Evolutionary conservation across 2,113 vertebrate genomes (phyloP).

Genomic region (Chiloscyllium plagiosum): DNA sequence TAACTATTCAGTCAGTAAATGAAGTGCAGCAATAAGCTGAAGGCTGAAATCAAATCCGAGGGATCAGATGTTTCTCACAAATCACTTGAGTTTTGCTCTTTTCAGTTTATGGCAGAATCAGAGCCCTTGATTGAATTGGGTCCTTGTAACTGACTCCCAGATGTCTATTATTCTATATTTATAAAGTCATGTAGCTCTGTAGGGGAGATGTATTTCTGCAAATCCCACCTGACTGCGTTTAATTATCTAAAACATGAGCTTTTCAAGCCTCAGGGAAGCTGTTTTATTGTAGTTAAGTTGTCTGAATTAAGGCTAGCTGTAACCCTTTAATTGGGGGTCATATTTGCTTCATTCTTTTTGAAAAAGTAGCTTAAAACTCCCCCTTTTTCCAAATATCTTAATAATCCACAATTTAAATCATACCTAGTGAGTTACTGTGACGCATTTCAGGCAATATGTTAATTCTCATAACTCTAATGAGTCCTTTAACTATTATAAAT

Average conservation of each 20-base stretch:
- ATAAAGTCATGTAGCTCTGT: conserved; percentile 27
- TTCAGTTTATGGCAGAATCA: not conserved
- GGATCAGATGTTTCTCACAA: not conserved
- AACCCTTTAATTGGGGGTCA: not conserved
- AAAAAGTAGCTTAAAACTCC: not conserved
- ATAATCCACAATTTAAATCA: not conserved
- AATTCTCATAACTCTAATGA: not conserved
- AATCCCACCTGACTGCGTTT: conserved; percentile 27
- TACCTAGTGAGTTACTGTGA: not conserved
- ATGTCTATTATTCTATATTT: conserved; percentile 31
- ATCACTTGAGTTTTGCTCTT: conserved; percentile 14
- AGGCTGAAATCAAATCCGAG: not conserved
- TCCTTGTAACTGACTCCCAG: conserved; percentile 19
- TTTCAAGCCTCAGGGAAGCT: conserved; percentile 19
- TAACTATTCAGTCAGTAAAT: not conserved
- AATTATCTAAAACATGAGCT: conserved; percentile 35
- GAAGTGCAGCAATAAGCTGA: conserved; percentile 21
- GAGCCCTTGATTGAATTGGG: not conserved
- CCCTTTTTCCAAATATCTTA: not conserved
- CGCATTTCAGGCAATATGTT: not conserved
- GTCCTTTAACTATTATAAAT: not conserved
- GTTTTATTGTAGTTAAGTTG: conserved; percentile 27
- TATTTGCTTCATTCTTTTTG: not conserved
- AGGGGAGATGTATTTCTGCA: conserved; percentile 29
- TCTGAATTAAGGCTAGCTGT: conserved; percentile 16